Conservation (phyloP, 1,140 invertebrate genomes). For the Octopus sinensis region DNA sequence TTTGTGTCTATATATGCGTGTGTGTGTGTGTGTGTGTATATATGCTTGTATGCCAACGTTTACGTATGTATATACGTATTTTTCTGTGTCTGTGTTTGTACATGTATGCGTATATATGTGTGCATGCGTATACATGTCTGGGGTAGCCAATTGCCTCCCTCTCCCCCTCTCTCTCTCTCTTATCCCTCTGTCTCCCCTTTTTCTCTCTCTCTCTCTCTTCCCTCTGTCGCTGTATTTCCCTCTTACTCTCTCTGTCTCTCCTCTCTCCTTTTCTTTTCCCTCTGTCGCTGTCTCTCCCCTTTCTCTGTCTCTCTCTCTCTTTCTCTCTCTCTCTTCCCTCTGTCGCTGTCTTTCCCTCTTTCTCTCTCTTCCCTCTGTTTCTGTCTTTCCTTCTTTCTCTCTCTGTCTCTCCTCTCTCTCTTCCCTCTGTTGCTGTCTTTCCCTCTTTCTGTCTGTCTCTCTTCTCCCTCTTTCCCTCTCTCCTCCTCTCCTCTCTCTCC, state of each 20-base stretch:
- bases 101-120: background rate
- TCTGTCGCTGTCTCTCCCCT: background rate
- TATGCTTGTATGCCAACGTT: background rate
- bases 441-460: background rate
- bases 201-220: background rate
- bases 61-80: background rate
- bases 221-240: background rate
- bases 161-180: background rate
- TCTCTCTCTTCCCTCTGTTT: background rate
- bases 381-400: background rate
- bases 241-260: background rate
- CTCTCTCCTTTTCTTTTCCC: background rate
- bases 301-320: background rate
- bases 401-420: background rate
- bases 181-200: background rate
- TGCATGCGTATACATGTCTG: background rate
- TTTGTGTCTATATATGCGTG: background rate
- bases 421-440: background rate
- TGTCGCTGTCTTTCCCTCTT: background rate
- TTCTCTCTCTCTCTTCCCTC: conserved; percentile 7
- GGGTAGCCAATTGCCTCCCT: background rate
- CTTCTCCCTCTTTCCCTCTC: background rate
- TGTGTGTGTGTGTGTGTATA: background rate
- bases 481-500: background rate
- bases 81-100: background rate